Evolutionary conservation across 2,797 vertebrate genomes (phyloP).

Genomic region (Fringilla coelebs): DNA sequence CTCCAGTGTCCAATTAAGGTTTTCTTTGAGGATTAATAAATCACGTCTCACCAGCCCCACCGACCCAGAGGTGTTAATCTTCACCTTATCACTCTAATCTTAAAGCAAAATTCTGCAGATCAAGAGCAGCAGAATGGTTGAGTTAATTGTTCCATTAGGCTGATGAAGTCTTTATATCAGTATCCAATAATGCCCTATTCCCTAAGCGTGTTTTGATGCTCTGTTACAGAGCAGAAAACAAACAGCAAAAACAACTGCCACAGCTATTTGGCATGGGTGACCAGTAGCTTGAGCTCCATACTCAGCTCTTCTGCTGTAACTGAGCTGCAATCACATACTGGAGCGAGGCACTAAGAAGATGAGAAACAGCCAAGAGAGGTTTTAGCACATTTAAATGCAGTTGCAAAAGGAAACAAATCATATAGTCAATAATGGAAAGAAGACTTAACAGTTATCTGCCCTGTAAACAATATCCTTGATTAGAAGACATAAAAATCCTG

Average conservation of each 20-base stretch:
- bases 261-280: neutral
- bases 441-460: conserved; percentile 7
- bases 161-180: conserved; percentile 34
- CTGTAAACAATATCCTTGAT: conserved; percentile 29
- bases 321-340: neutral
- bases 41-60: conserved; percentile 67
- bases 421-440: conserved; percentile 19
- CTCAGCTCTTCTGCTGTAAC: neutral
- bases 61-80: conserved; percentile 72
- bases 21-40: conserved; percentile 76
- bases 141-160: conserved; percentile 72
- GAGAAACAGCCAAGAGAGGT: neutral
- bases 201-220: neutral
- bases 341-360: neutral
- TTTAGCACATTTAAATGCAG: conserved; percentile 1
- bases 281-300: neutral
- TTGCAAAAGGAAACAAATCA: neutral
- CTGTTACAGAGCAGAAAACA: neutral
- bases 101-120: conserved; percentile 68
- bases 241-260: neutral
- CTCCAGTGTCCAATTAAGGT: conserved; percentile 73
- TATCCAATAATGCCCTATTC: conserved; percentile 24
- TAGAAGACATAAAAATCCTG: neutral
- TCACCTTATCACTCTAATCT: conserved; percentile 68
- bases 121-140: conserved; percentile 52